phyloP scores from a whole-genome alignment of 2,888 invertebrate species.

The Metalampra italica region DNA sequence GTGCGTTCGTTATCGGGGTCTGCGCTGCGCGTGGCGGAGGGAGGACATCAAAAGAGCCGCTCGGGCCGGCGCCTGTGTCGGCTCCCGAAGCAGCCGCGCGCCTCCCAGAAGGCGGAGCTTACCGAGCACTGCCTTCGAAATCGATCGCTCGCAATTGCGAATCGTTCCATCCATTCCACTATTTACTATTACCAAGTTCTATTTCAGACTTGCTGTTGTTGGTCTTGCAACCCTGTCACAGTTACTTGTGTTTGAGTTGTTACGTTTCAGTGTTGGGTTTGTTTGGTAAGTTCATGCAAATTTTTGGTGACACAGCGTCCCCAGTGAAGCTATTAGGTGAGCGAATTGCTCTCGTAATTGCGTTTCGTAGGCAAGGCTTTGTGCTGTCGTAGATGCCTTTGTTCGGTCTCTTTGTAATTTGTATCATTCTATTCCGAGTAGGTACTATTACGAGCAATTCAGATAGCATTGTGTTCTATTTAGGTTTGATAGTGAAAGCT shows the following conservation, averaged over 20 bases:
- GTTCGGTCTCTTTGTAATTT: slow-evolving; percentile 55
- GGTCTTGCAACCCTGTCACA: slow-evolving; percentile 43
- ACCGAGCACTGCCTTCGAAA: slow-evolving; percentile 67
- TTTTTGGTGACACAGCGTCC: slow-evolving; percentile 69
- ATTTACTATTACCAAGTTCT: slow-evolving; percentile 40
- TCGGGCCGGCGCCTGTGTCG: slow-evolving; percentile 60
- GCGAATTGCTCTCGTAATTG: slow-evolving; percentile 71
- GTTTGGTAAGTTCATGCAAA: slow-evolving; percentile 51
- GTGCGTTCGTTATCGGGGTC: slow-evolving; percentile 66
- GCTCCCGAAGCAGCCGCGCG: slow-evolving; percentile 70
- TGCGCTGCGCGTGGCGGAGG: slow-evolving; percentile 49
- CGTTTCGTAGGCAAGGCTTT: slow-evolving; percentile 73
- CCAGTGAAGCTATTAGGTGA: slow-evolving; percentile 63
- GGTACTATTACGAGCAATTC: slow-evolving; percentile 22
- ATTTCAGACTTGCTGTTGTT: slow-evolving; percentile 12
- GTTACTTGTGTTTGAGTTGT: slow-evolving; percentile 20
- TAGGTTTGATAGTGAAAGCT: slow-evolving; percentile 46
- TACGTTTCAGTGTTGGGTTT: slow-evolving; percentile 39
- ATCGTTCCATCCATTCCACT: slow-evolving; percentile 41
- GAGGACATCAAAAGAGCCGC: slow-evolving; percentile 71
- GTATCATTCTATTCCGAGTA: slow-evolving; percentile 43
- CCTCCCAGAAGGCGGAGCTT: slow-evolving; percentile 74
- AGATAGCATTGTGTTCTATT: slow-evolving; percentile 32
- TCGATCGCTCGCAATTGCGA: slow-evolving; percentile 65
- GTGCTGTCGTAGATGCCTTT: slow-evolving; percentile 45